phyloP scores from a whole-genome alignment of 2,797 vertebrate genomes.

The Paratrypauchen microcephalus region DNA sequence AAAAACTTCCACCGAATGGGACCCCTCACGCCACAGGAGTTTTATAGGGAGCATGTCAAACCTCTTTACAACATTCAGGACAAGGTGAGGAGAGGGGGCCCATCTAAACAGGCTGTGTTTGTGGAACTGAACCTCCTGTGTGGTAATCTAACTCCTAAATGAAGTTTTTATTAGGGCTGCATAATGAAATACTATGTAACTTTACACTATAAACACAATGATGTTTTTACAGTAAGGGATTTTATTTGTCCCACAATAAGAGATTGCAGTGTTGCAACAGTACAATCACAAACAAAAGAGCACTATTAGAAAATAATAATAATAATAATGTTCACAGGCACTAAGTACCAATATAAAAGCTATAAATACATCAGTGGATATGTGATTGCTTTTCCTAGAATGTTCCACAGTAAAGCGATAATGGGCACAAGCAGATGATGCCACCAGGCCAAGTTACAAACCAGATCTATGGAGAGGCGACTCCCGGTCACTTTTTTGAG shows the following conservation, averaged over 20 bases:
- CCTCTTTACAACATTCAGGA: slow-evolving; percentile 93
- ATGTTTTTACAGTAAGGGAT: neutral
- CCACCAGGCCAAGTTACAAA: too few relatives aligned
- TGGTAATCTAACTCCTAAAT: neutral
- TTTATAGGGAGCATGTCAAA: slow-evolving; percentile 93
- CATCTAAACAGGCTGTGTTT: neutral
- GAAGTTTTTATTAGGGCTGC: neutral
- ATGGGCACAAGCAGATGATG: too few relatives aligned
- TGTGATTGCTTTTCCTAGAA: too few relatives aligned
- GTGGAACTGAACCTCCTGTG: neutral
- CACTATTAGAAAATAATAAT: too few relatives aligned
- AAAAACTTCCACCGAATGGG: slow-evolving; percentile 94
- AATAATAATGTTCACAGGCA: too few relatives aligned
- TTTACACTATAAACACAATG: neutral
- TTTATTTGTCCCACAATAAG: too few relatives aligned
- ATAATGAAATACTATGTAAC: neutral
- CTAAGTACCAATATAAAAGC: too few relatives aligned
- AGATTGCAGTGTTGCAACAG: too few relatives aligned
- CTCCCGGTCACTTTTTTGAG: too few relatives aligned
- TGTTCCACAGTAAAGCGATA: too few relatives aligned
- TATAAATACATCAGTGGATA: too few relatives aligned
- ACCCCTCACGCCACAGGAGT: slow-evolving; percentile 87
- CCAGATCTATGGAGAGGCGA: too few relatives aligned
- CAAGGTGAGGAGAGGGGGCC: slow-evolving; percentile 79
- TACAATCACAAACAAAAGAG: neutral